Base-by-base conservation (phyloP, 2,113 vertebrate genomes). In the Tetrax tetrax region DNA sequence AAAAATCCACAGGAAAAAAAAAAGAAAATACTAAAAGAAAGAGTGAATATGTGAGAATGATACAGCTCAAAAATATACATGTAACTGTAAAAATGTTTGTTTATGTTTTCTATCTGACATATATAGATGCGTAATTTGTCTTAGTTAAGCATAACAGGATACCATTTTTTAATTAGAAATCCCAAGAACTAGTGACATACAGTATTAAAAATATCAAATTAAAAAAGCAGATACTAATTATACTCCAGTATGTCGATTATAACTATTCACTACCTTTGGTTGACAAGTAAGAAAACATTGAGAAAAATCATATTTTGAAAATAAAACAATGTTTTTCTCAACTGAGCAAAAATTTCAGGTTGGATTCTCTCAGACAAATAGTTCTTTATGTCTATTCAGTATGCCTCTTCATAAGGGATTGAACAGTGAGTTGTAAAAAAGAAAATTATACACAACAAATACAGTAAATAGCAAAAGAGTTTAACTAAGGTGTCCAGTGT, bases 21-120 rank as follows among this genome's bases (percentile, higher is more conserved):
- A 63, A 29, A 28, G 9, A 69, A 85, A 88, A 81, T 43, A 57
- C 53, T 53, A 21, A 88, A 83, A 65, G 19, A 48, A 43, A 28
- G 6, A 60, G 4, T 59, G n/a, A 0, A 7, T n/a, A 13, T 53
- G 17, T 24, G 21, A 77, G 48, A 83, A 8, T 0, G 0, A 51
- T 24, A 35, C 0, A 1, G 63, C 10, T 66, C 35, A 59, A 65
- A 89, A 80, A 85, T 66, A 35, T 2, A 12, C 8, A 28, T 9
- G 4, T 37, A 77, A 41, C 38, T 74, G 24, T 4, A 87, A 78
- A 95, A 84, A 63, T 86, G 59, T 22, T 74, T 87, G 9, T 63
- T 85, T 85, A 59, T 0, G 3, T 69, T 78, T 83, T 77, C 35
- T 77, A n/a, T 64, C 45, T 90, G 61, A 78, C 7, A 57, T 75